Percentiles rank a stretch among this genome's conserved stretches.
Evolutionary conservation across 2,888 invertebrate species (phyloP).

Genomic region (Anagyrus pseudococci): DNA sequence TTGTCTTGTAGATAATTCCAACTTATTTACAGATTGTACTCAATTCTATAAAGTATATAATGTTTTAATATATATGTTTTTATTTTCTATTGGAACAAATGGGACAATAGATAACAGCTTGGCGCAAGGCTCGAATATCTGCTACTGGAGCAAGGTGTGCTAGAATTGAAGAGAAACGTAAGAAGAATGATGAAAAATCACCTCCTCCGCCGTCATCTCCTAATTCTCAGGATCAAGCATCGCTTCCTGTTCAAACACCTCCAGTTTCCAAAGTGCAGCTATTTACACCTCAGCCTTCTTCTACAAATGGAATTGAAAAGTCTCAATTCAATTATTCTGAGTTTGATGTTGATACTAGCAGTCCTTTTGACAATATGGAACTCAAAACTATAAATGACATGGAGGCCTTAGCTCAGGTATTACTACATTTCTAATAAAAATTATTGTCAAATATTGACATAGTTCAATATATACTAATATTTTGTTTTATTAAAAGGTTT

Average conservation of each 20-base stretch:
- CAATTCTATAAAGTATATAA: neutral
- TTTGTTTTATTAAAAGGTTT: slow-evolving; percentile 47
- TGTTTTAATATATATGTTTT: slow-evolving; percentile 6
- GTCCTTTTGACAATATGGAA: slow-evolving; percentile 93
- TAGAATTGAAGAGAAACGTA: slow-evolving; percentile 68
- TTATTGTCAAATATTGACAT: neutral
- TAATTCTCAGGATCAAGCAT: slow-evolving; percentile 60
- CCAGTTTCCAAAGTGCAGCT: slow-evolving; percentile 62
- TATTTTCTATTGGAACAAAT: neutral
- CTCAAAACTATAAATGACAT: slow-evolving; percentile 91
- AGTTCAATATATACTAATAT: slow-evolving; percentile 8
- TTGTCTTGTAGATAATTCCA: neutral
- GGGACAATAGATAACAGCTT: slow-evolving; percentile 73
- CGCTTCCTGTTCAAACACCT: slow-evolving; percentile 52
- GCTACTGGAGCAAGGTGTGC: slow-evolving; percentile 69
- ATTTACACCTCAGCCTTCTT: slow-evolving; percentile 57
- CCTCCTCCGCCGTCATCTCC: slow-evolving; percentile 64
- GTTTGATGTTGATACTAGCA: slow-evolving; percentile 90
- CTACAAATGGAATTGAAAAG: slow-evolving; percentile 51
- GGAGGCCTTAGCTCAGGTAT: slow-evolving; percentile 85
- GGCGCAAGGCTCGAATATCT: slow-evolving; percentile 71
- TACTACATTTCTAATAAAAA: neutral
- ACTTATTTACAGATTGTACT: neutral
- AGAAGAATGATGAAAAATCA: slow-evolving; percentile 60
- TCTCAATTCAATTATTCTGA: slow-evolving; percentile 63